These are phyloP conservation scores for Pyrgus malvae DNA, from an alignment of 2,888 invertebrate species.

Conservation along the genomic window DNA sequence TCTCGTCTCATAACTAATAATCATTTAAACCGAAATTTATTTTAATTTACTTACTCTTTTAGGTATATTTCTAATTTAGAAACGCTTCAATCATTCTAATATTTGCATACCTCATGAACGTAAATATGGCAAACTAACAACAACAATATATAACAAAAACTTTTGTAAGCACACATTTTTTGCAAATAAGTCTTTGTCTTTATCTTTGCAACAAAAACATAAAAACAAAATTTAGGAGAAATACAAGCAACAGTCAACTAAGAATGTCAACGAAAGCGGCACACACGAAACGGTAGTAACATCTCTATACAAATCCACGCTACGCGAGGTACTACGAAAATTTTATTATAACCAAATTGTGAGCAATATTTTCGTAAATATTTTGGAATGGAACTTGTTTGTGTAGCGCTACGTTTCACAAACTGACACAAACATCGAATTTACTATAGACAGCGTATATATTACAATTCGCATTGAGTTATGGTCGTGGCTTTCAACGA, in stretches of 20 bases:
- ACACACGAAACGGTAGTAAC: constrained; percentile 45
- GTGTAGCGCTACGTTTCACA: constrained; percentile 50
- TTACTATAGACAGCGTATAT: constrained; percentile 15
- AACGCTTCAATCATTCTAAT: no score
- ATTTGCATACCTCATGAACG: no score
- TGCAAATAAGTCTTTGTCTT: no score
- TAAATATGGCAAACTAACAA: no score
- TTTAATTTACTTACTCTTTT: no score
- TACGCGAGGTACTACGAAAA: constrained; percentile 57
- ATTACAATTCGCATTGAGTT: constrained; percentile 15
- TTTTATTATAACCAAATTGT: constrained; percentile 78
- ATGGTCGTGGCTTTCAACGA: background rate
- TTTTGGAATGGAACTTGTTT: constrained; percentile 71
- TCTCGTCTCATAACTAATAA: no score
- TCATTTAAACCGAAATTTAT: no score
- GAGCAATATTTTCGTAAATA: constrained; percentile 79
- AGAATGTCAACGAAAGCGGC: no score
- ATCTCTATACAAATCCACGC: constrained; percentile 47
- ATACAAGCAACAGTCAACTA: background rate
- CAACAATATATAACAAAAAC: no score
- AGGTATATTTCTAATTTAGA: no score
- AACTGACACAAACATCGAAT: constrained; percentile 55
- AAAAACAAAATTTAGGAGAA: background rate
- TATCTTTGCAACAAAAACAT: no score
- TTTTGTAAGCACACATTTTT: no score